phyloP scores from a whole-genome alignment of 2,113 vertebrate species.

The Monopterus albus region DNA sequence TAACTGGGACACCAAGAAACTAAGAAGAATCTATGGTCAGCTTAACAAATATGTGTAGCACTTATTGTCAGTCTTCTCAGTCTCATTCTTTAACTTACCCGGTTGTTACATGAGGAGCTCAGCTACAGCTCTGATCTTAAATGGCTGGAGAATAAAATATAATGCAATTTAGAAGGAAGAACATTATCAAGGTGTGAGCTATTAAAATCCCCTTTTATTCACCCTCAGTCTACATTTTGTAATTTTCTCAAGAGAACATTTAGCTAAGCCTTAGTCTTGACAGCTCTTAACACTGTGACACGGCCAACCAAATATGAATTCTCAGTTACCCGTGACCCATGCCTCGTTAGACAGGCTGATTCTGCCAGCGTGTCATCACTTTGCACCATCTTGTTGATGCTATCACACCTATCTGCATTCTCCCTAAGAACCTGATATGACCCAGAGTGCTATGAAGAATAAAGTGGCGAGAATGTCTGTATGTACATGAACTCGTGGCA shows the following conservation, averaged over 20 bases:
- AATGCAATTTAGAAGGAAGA: neutral
- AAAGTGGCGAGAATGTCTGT: constrained; percentile 29
- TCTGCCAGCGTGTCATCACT: constrained; percentile 79
- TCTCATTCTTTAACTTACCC: neutral
- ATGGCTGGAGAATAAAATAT: neutral
- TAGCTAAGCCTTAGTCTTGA: neutral
- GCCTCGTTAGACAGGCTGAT: constrained; percentile 67
- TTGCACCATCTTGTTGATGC: constrained; percentile 75
- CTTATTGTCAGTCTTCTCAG: neutral
- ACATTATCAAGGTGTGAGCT: neutral
- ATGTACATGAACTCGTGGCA: constrained; percentile 33
- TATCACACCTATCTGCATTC: constrained; percentile 74
- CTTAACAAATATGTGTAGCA: neutral
- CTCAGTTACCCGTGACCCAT: constrained; percentile 66
- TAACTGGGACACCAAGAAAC: neutral
- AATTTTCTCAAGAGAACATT: constrained; percentile 1
- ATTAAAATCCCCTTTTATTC: neutral
- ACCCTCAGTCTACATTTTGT: neutral
- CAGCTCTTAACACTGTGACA: constrained; percentile 34
- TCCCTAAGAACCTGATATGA: constrained; percentile 80
- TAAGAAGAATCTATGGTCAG: neutral
- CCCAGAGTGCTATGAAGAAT: constrained; percentile 60
- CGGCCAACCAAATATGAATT: constrained; percentile 46
- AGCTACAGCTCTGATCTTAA: neutral
- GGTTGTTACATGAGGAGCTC: neutral